Percentiles rank a stretch among this genome's conserved stretches.
These are phyloP conservation scores for Colletes gigas DNA, from an alignment of 1,140 invertebrate genomes.

Conservation along the genomic window DNA sequence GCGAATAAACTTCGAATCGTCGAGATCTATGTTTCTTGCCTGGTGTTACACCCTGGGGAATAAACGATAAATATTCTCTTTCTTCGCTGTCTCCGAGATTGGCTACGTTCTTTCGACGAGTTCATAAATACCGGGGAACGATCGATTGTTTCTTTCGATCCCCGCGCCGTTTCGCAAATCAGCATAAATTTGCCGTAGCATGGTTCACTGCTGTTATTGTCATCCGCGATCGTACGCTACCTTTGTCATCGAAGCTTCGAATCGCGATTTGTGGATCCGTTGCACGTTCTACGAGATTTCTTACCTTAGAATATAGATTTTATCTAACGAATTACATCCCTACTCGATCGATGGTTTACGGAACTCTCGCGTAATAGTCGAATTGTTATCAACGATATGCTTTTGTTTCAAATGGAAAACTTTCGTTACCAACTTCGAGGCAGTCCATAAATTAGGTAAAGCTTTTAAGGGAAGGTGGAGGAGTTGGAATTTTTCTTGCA, in stretches of 20 bases:
- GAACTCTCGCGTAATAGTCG: too few species aligned
- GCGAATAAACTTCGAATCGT: slow-evolving; percentile 2
- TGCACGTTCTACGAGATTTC: too few species aligned
- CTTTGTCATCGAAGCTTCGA: background rate
- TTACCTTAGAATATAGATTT: too few species aligned
- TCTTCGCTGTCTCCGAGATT: background rate
- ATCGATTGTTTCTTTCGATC: slow-evolving; percentile 4
- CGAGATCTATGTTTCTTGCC: background rate
- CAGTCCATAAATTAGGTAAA: too few species aligned
- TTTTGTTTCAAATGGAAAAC: too few species aligned
- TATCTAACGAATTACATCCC: too few species aligned
- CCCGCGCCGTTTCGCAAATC: background rate
- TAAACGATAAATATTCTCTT: slow-evolving; percentile 2
- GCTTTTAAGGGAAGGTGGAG: too few species aligned
- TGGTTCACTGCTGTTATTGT: background rate
- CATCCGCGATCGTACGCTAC: background rate
- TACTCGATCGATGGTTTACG: too few species aligned
- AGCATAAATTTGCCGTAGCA: background rate
- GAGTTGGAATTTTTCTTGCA: too few species aligned
- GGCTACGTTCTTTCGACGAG: background rate
- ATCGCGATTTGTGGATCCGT: background rate
- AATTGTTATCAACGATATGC: too few species aligned
- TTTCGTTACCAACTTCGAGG: too few species aligned
- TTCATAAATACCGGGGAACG: slow-evolving; percentile 13
- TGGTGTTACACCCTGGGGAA: background rate